Evolutionary conservation across 2,113 vertebrate species (phyloP).

Genomic region (Prietella phreatophila): DNA sequence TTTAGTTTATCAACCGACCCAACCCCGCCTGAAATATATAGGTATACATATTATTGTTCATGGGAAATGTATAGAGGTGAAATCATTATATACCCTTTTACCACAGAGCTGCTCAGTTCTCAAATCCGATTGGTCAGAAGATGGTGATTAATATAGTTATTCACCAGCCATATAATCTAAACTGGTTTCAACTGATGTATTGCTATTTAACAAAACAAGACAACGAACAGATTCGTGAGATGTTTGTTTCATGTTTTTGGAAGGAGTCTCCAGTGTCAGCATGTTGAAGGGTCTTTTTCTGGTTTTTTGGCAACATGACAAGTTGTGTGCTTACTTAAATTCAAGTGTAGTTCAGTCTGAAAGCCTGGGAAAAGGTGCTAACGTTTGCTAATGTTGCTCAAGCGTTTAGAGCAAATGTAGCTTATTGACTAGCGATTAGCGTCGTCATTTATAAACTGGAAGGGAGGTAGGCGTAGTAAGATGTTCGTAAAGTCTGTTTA

Average conservation of each 20-base stretch:
- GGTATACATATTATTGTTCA: background rate
- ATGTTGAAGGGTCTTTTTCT: background rate
- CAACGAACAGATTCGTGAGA: background rate
- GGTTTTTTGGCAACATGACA: background rate
- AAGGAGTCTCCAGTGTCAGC: background rate
- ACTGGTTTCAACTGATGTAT: background rate
- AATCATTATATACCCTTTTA: background rate
- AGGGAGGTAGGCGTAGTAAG: background rate
- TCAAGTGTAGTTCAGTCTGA: background rate
- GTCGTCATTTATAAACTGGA: background rate
- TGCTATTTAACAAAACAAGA: background rate
- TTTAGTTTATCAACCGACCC: background rate
- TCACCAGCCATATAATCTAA: background rate
- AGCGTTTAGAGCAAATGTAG: background rate
- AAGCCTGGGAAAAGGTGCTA: background rate
- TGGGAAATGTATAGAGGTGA: background rate
- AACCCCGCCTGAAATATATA: background rate
- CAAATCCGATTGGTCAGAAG: background rate
- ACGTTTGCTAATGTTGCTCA: background rate
- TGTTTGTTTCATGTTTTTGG: background rate
- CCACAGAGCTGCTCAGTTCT: background rate
- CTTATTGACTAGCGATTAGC: background rate
- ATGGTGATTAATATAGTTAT: background rate
- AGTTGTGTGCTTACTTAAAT: background rate
- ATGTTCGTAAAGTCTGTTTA: background rate